phyloP scores from a whole-genome alignment of 2,888 invertebrate genomes.

The Brachycybe producta region DNA sequence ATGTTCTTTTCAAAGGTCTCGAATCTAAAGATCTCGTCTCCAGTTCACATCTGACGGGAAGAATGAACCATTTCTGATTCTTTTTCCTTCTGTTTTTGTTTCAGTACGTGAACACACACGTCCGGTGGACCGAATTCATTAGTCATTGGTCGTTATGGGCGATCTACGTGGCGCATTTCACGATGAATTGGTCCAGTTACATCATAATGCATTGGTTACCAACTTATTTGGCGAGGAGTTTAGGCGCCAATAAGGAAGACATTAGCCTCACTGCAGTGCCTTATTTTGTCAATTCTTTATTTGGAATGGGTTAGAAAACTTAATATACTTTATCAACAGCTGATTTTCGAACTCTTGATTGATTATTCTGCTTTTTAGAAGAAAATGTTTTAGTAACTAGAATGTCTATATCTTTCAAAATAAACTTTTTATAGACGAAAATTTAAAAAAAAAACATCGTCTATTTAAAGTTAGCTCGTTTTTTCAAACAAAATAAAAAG shows the following conservation, averaged over 20 bases:
- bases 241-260: slow-evolving; percentile 52
- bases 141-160: slow-evolving; percentile 57
- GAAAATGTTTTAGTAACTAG: too few species aligned
- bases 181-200: slow-evolving; percentile 68
- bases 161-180: slow-evolving; percentile 59
- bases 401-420: too few species aligned
- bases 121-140: slow-evolving; percentile 51
- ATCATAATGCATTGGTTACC: slow-evolving; percentile 69
- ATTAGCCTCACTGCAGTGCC: slow-evolving; percentile 60
- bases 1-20: slow-evolving; percentile 45
- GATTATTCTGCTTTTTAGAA: too few species aligned
- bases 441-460: too few species aligned
- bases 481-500: too few species aligned
- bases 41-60: not conserved
- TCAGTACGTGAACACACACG: slow-evolving; percentile 43
- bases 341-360: too few species aligned
- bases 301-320: slow-evolving; percentile 47
- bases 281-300: slow-evolving; percentile 56
- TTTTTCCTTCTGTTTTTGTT: slow-evolving; percentile 15
- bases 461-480: too few species aligned
- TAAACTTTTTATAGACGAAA: too few species aligned
- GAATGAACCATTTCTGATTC: slow-evolving; percentile 2
- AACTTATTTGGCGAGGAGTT: slow-evolving; percentile 50
- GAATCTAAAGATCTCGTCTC: slow-evolving; percentile 16
- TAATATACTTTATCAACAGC: too few species aligned